Base-by-base conservation (phyloP, 37 sponge, comb jelly and placozoan genomes). In the Haliclona indistincta region DNA sequence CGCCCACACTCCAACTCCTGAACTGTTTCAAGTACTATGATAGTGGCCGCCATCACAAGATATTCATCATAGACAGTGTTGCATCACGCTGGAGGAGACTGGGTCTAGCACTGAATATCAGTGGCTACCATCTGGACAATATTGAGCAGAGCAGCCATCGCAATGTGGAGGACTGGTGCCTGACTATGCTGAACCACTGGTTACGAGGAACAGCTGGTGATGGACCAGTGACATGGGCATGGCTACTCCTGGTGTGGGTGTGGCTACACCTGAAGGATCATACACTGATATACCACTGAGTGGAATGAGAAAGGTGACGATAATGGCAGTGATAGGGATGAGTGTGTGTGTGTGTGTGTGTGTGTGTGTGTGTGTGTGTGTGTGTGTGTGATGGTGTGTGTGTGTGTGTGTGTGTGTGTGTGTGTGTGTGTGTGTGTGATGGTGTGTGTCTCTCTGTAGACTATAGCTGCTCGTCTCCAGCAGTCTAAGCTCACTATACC, bases 401-500 rank as follows among this genome's bases (percentile, higher is more conserved):
- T 71, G 71, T 71, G 54, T 71, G 54, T 71, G 54, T 64, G 65
- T 64, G 37, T 10, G 65, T 64, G 37, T 64, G 65, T 64, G 37
- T 64, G 65, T 64, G 37, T 71, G 71, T 71, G 54, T 71, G 71
- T 49, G 54, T 49, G 71, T 29, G 54, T 71, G 54, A 47, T 22
- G 20, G 37, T 64, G 65, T 68, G 23, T 38, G 70, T 25, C 20
- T 43, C 26, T 38, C 13, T 43, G 45, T 43, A 26, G 17, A 23
- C 38, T 30, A 90, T 90, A 66, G 96, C 96, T 28, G 52, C 43
- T 23, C 75, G 96, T 17, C 77, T 95, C 38, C 49, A 64, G 40
- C 73, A 91, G 74, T 80, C 96, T 38, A 95, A 95, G 58, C 89
- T 86, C 68, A 88, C 44, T 38, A 91, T 97, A 30, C 98, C 98